Base-by-base conservation (phyloP, 2,888 invertebrate species). In the Pristionchus maxplancki region DNA sequence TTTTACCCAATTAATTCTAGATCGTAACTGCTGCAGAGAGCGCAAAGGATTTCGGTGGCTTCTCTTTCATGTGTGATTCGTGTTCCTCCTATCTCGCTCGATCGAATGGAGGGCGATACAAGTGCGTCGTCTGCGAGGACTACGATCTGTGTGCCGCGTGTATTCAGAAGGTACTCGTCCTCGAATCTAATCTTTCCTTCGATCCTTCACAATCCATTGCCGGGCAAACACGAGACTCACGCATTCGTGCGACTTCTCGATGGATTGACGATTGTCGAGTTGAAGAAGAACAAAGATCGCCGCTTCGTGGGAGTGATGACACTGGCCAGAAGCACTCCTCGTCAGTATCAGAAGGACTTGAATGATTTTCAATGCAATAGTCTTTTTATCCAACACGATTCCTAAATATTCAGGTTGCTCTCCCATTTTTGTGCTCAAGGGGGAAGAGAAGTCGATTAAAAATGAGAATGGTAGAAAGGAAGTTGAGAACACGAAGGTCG, bases 71-170 rank as follows among this genome's bases (percentile, higher is more conserved):
- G 31, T 82, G 82, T n/a, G 82, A 82, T 28, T 9, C 11, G 13
- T 82, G 82, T 53, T 17, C 50, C n/a, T 53, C 50, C 24, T 82
- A 24, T n/a, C 31, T 82, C 31, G n/a, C 48, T 34, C 31, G 11
- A 1, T 20, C 31, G 13, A 82, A 82, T 40, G 82, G 53, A 28
- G 82, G 53, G 0, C 28, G 82, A 31, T 82, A n/a, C 82, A 82
- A 50, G 34, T 82, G 82, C 82, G 20, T 17, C 28, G 31, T 82
- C 50, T 82, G 82, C 82, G 50, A 17, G 20, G 28, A 82, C 50
- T 82, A 50, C 82, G 82, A 82, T 31, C 82, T 82, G 48, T 82
- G 82, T n/a, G 28, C n/a, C 1, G 53, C 37, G 50, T 82, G 82
- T 24, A 9, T 34, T 1, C 28, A 2, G 20, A 53, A 82, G 82